Conservation (phyloP, 2,113 vertebrate genomes). For the Saguinus imperator region DNA sequence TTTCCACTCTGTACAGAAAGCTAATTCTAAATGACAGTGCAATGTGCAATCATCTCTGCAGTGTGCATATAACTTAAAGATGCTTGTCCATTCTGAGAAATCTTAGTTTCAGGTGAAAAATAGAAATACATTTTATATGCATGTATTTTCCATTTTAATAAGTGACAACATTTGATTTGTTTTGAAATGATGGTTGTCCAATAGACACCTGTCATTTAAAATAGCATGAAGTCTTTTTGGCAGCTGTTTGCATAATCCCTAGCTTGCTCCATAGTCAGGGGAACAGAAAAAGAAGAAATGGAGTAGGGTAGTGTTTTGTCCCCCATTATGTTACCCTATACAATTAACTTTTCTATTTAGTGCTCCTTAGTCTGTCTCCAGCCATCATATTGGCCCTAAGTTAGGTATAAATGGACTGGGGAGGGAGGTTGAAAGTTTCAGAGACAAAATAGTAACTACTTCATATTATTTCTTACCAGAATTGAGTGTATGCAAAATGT, state of each 20-base stretch:
- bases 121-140: background rate
- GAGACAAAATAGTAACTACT: background rate
- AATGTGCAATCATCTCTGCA: background rate
- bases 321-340: background rate
- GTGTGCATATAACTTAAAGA: background rate
- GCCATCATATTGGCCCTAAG: background rate
- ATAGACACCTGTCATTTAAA: slow-evolving; percentile 12
- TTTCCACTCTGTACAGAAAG: background rate
- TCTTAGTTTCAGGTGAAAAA: slow-evolving; percentile 37
- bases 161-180: slow-evolving; percentile 7
- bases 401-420: rapidly evolving
- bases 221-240: background rate
- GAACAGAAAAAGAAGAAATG: background rate
- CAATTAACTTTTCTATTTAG: background rate
- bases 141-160: slow-evolving; percentile 23
- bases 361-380: background rate
- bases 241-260: background rate
- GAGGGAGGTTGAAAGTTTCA: background rate
- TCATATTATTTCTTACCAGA: background rate
- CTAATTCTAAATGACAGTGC: slow-evolving; percentile 46
- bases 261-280: background rate
- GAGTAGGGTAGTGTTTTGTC: background rate
- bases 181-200: slow-evolving; percentile 41
- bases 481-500: background rate
- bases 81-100: background rate